Conservation (phyloP, 2,797 vertebrate genomes). For the Emydoidea blandingii region DNA sequence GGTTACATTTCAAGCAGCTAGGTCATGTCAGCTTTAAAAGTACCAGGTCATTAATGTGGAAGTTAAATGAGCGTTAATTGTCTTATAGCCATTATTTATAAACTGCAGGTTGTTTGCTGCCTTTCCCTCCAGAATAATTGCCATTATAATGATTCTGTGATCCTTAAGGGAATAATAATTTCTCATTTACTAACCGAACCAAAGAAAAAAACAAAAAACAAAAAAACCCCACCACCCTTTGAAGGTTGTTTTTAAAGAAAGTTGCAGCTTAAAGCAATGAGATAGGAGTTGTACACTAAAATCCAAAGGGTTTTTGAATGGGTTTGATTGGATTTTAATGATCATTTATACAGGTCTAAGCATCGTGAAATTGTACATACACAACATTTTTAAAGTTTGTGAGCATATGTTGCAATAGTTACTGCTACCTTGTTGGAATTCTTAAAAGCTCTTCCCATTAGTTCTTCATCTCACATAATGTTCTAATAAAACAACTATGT, state of each 20-base stretch:
- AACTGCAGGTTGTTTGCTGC: background rate
- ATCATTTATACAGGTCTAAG: background rate
- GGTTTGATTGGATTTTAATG: background rate
- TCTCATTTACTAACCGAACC: background rate
- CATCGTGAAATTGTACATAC: fast-evolving
- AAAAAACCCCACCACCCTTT: background rate
- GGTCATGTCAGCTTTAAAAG: background rate
- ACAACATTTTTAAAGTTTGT: fast-evolving
- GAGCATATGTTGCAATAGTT: background rate
- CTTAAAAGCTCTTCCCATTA: background rate
- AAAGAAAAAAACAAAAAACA: background rate
- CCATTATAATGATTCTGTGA: background rate
- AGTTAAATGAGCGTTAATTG: background rate
- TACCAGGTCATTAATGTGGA: background rate
- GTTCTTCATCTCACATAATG: background rate
- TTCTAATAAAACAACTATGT: background rate
- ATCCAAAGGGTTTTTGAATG: background rate
- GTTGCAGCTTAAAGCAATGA: background rate
- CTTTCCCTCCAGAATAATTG: background rate
- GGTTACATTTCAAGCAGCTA: background rate
- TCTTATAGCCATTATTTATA: background rate
- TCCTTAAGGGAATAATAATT: background rate
- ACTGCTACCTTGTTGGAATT: background rate
- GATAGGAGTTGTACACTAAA: background rate
- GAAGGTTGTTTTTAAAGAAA: background rate